Evolutionary conservation across 2,888 invertebrate species (phyloP).

Genomic region (Ryuthela nishihirai): DNA sequence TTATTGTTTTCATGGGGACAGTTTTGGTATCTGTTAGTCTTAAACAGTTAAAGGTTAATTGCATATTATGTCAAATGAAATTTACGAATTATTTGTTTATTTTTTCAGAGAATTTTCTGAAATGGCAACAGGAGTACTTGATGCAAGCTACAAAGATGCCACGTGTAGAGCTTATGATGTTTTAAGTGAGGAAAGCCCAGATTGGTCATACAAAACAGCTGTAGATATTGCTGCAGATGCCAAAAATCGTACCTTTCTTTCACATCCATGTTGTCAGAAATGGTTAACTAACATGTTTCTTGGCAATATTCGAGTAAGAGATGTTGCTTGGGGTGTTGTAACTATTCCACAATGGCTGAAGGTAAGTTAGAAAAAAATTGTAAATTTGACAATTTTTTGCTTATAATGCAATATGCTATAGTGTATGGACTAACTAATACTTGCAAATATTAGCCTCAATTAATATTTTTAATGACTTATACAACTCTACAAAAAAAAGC

Average conservation of each 20-base stretch:
- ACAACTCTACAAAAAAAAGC: too few relatives aligned
- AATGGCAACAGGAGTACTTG: conserved; percentile 45
- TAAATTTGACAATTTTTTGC: too few relatives aligned
- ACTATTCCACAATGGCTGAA: conserved; percentile 49
- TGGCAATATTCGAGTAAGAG: conserved; percentile 48
- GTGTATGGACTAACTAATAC: too few relatives aligned
- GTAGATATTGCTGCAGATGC: conserved; percentile 42
- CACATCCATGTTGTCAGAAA: conserved; percentile 50
- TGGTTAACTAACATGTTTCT: conserved; percentile 48
- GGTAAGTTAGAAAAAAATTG: conserved; percentile 43
- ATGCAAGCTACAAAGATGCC: conserved; percentile 40
- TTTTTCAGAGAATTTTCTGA: conserved; percentile 48
- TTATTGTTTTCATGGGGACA: too few relatives aligned
- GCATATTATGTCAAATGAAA: too few relatives aligned
- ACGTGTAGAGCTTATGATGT: conserved; percentile 42
- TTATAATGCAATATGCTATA: too few relatives aligned
- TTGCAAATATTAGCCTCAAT: too few relatives aligned
- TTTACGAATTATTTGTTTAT: too few relatives aligned
- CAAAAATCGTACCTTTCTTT: conserved; percentile 46
- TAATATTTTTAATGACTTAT: too few relatives aligned
- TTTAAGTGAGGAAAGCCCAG: conserved; percentile 40
- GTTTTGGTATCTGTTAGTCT: too few relatives aligned
- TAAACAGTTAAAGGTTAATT: too few relatives aligned
- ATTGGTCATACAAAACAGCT: conserved; percentile 41
- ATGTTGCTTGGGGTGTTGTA: conserved; percentile 46